Conservation (phyloP, 2,888 invertebrate genomes). For the Molanna angustata region DNA sequence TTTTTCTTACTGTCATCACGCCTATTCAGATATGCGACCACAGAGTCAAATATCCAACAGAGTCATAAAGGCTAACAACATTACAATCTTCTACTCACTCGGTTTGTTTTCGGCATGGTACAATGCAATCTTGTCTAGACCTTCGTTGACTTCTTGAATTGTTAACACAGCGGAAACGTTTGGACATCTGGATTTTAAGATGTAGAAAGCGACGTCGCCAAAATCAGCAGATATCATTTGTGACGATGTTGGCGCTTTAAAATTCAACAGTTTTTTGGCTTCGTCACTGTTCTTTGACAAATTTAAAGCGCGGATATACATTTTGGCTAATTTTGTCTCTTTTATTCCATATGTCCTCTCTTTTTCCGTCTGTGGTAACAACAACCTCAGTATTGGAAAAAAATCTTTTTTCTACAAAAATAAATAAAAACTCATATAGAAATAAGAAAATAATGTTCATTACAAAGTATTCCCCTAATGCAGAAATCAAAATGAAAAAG, state of each 20-base stretch:
- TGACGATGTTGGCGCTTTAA: constrained; percentile 50
- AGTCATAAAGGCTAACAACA: background rate
- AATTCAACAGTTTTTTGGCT: constrained; percentile 45
- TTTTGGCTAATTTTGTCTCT: constrained; percentile 67
- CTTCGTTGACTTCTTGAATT: constrained; percentile 68
- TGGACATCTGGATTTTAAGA: constrained; percentile 59
- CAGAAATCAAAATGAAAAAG: no score
- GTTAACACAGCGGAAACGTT: constrained; percentile 54
- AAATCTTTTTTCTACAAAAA: constrained; percentile 53
- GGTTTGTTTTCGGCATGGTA: constrained; percentile 62
- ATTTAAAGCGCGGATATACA: constrained; percentile 73
- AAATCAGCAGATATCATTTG: constrained; percentile 66
- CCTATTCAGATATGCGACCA: no score
- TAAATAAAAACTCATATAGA: background rate
- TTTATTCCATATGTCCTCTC: constrained; percentile 82
- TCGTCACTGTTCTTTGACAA: constrained; percentile 61
- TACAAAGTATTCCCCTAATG: no score
- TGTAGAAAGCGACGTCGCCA: constrained; percentile 72
- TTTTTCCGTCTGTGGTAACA: constrained; percentile 77
- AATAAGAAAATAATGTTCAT: background rate
- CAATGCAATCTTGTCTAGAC: constrained; percentile 71
- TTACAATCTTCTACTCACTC: constrained; percentile 38
- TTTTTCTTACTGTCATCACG: no score
- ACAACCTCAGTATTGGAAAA: constrained; percentile 73
- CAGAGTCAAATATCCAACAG: background rate